Evolutionary conservation across 92 coral and sea anemone species (phyloP), one percentile per base, ranked within the genome.

Genomic region (Porites evermanni): DNA sequence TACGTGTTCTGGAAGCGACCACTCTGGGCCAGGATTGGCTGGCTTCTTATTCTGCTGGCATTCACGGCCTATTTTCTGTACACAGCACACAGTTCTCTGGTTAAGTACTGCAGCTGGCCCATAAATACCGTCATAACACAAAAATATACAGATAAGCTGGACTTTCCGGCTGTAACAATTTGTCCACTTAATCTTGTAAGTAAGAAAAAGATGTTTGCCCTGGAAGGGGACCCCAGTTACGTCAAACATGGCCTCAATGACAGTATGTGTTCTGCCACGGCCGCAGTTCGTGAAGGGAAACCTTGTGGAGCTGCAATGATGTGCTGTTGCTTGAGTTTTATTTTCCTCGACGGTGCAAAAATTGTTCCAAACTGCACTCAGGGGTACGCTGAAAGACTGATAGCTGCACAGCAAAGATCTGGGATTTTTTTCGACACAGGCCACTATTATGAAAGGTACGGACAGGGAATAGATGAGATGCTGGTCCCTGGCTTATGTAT

Each of bases 281-380:
- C 91, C 12, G 66, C 65, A 6, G 88, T 91, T 13, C 93, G 96
- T 24, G 86, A 61, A 0, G 91, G 87, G 29, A 75, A 47, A 8
- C 93, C 96, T 10, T 93, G 96, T 71, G 96, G 96, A 12, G 83
- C 84, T 17, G 94, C 96, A 8, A 81, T 91, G 91, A 79, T 88
- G 14, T 89, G 94, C 60, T 92, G 94, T 38, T 91, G 94, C 52
- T 23, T 92, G 11, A 54, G 12, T 4, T 16, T 80, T 9, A 2
- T 76, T 16, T 58, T 81, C 23, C 53, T 44, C 16, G 29, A 74
- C 29, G 87, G 73, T 13, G 68, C 75, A 12, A 75, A 9, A 38
- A 21, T 78, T 18, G 72, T 63, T 17, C 88, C 88, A 52, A 78
- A 77, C 75, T 89, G 92, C 74, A 84, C 88, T 0, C 8, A 23